phyloP scores from a whole-genome alignment of 1,140 invertebrate species.

The Philaenus spumarius region DNA sequence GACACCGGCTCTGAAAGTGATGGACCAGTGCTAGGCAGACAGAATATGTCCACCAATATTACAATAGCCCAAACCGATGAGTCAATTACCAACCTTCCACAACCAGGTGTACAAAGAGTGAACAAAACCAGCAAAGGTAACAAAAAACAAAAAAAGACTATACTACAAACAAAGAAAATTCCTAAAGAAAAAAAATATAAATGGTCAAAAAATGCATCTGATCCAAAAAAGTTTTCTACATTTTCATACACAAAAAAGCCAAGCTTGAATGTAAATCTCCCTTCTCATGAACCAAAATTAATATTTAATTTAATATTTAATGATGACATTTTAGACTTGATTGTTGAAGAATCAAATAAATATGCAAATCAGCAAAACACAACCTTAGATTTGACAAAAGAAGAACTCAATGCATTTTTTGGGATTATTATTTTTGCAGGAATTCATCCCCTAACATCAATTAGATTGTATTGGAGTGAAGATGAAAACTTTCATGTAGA shows the following conservation, averaged over 20 bases:
- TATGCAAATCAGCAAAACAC: slow-evolving; percentile 18
- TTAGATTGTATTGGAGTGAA: slow-evolving; percentile 18
- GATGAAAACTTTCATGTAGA: slow-evolving; percentile 23
- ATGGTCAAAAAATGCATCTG: slow-evolving; percentile 7
- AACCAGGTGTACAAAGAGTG: too few species aligned
- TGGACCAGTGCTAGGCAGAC: too few species aligned
- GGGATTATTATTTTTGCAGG: slow-evolving; percentile 24
- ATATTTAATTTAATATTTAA: slow-evolving; percentile 14
- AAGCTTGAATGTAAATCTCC: slow-evolving; percentile 5
- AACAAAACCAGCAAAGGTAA: too few species aligned
- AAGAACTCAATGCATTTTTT: slow-evolving; percentile 18
- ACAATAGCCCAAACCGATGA: too few species aligned
- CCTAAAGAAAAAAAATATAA: slow-evolving; percentile 16
- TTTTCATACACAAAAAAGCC: slow-evolving; percentile 4
- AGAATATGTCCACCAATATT: too few species aligned
- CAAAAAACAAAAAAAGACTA: too few species aligned
- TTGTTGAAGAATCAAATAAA: slow-evolving; percentile 19
- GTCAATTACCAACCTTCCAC: too few species aligned
- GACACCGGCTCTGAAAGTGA: too few species aligned
- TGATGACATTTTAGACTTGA: slow-evolving; percentile 8
- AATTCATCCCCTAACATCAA: slow-evolving; percentile 17
- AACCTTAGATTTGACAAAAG: slow-evolving; percentile 13
- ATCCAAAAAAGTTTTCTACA: slow-evolving; percentile 1
- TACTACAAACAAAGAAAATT: too few species aligned
- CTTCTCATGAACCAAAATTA: too few species aligned